Percentiles rank a stretch among this genome's conserved stretches.
phyloP scores from a whole-genome alignment of 2,797 vertebrate species.

The Esox lucius region DNA sequence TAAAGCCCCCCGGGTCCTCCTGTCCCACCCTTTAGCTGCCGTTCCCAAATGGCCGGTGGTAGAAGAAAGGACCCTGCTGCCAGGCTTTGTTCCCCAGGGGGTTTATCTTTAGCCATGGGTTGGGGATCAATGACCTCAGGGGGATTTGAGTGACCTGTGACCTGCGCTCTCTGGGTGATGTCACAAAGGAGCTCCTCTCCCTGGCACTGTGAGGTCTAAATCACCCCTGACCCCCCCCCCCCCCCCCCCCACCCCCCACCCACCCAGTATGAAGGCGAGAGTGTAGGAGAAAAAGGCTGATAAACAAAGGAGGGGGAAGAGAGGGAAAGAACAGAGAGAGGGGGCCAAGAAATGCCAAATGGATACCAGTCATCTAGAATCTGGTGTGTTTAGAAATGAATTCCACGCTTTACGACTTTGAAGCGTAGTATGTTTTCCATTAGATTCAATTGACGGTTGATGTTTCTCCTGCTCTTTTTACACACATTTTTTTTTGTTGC shows the following conservation, averaged over 20 bases:
- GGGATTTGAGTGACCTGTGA: conserved; percentile 69
- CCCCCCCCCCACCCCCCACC: no score
- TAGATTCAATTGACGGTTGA: not conserved
- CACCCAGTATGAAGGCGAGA: conserved; percentile 47
- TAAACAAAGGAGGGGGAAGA: conserved; percentile 35
- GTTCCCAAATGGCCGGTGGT: conserved; percentile 45
- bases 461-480: not conserved
- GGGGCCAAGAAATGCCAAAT: conserved; percentile 44
- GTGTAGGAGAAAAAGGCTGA: conserved; percentile 58
- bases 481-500: not conserved
- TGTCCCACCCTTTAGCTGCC: conserved; percentile 55
- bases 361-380: not conserved
- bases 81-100: conserved; percentile 59
- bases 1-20: conserved; percentile 24
- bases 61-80: conserved; percentile 56
- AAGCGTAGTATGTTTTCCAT: not conserved
- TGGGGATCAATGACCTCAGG: conserved; percentile 63
- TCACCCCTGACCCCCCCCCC: conserved; percentile 62
- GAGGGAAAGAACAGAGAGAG: conserved; percentile 50
- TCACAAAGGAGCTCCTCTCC: conserved; percentile 66
- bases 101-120: conserved; percentile 61
- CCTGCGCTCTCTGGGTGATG: conserved; percentile 49
- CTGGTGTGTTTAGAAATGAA: not conserved
- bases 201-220: conserved; percentile 56
- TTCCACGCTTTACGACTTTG: not conserved